Percentiles rank a stretch among this genome's conserved stretches.
Evolutionary conservation across 2,113 vertebrate species (phyloP).

Genomic region (Zosterops borbonicus): DNA sequence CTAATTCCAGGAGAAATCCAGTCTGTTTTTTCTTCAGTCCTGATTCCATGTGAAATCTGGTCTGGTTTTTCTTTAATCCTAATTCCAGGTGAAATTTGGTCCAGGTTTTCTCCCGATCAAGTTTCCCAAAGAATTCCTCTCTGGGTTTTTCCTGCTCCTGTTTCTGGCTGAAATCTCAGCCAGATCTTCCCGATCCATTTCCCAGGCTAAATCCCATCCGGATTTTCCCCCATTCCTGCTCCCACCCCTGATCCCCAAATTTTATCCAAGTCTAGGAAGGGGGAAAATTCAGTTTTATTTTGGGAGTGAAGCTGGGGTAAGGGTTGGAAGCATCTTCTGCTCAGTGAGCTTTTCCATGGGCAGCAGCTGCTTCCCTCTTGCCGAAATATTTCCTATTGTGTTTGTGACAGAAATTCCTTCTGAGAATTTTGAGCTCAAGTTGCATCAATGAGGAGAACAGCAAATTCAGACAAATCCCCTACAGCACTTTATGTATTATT

Average conservation of each 20-base stretch:
- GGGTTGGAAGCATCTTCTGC: background rate
- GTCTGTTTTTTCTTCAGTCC: fast-evolving
- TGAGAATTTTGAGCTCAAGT: background rate
- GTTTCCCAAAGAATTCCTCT: background rate
- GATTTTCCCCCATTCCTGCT: background rate
- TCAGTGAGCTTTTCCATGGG: background rate
- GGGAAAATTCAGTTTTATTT: background rate
- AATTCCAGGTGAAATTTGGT: background rate
- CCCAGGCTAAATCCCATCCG: background rate
- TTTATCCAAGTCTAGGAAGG: background rate
- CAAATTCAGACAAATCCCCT: background rate
- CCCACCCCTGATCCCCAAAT: background rate
- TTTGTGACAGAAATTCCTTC: background rate
- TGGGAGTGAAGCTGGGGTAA: background rate
- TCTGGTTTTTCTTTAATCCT: fast-evolving
- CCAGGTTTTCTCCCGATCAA: fast-evolving
- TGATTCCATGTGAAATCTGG: background rate
- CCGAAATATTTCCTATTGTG: background rate
- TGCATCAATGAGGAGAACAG: background rate
- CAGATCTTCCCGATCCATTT: fast-evolving
- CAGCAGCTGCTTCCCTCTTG: background rate
- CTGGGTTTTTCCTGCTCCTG: fast-evolving
- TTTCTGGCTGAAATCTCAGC: background rate
- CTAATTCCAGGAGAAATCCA: fast-evolving
- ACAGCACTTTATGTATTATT: background rate